phyloP scores from a whole-genome alignment of 2,797 vertebrate species.

The Siniperca scherzeri region DNA sequence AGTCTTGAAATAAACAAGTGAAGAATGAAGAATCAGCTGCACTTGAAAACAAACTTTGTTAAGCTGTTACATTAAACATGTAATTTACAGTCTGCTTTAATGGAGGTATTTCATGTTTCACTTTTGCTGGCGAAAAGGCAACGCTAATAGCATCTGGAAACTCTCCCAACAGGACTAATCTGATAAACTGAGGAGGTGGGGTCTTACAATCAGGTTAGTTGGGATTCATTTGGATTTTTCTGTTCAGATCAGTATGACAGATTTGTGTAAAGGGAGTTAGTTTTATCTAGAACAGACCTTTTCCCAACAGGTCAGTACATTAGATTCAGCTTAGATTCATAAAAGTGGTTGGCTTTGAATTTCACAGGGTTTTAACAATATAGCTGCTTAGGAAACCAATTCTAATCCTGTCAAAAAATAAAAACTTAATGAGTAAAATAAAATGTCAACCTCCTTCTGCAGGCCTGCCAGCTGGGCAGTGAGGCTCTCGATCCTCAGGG shows the following conservation, averaged over 20 bases:
- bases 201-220: too few species aligned
- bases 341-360: too few species aligned
- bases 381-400: neutral
- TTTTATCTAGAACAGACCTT: too few species aligned
- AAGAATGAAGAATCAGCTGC: neutral
- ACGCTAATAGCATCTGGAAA: neutral
- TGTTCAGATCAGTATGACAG: too few species aligned
- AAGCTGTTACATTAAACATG: too few species aligned
- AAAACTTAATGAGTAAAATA: neutral
- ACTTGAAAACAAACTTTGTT: neutral
- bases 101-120: too few species aligned
- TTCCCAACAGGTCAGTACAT: neutral
- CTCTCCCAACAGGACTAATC: neutral
- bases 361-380: neutral
- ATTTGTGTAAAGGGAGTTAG: too few species aligned
- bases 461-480: constrained; percentile 86
- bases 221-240: too few species aligned
- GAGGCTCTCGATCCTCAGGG: constrained; percentile 88
- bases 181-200: neutral
- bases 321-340: neutral
- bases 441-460: constrained; percentile 89
- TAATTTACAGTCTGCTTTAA: too few species aligned
- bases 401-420: neutral
- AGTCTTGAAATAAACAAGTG: too few species aligned
- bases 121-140: too few species aligned